Conservation (phyloP, 2,113 vertebrate genomes). For the Sapayoa aenigma region DNA sequence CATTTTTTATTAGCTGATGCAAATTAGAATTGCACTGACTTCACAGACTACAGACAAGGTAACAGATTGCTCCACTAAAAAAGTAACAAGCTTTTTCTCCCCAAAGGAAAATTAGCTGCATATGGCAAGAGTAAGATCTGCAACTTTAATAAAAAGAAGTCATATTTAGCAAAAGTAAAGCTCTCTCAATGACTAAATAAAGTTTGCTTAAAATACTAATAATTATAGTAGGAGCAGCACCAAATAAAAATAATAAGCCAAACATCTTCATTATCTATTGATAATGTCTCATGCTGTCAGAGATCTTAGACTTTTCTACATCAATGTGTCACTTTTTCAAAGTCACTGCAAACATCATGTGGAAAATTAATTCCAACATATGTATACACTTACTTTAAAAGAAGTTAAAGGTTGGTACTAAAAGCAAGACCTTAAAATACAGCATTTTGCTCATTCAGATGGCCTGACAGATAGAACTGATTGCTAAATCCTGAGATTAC, state of each 20-base stretch:
- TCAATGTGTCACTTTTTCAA: not conserved
- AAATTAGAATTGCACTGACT: constrained; percentile 69
- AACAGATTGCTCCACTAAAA: constrained; percentile 70
- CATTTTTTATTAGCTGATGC: constrained; percentile 66
- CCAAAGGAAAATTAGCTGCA: constrained; percentile 69
- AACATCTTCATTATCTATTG: constrained; percentile 39
- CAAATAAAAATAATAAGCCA: not conserved
- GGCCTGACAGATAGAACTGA: not conserved
- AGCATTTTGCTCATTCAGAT: not conserved
- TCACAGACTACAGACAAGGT: constrained; percentile 68
- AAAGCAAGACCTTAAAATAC: not conserved
- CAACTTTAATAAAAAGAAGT: constrained; percentile 59
- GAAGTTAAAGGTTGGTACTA: not conserved
- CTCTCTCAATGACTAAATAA: constrained; percentile 28
- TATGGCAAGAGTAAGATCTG: constrained; percentile 65
- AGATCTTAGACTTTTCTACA: constrained; percentile 21
- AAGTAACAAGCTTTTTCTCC: constrained; percentile 65
- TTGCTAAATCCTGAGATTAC: not conserved
- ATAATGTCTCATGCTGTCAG: not conserved
- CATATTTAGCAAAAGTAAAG: constrained; percentile 43
- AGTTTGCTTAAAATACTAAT: constrained; percentile 49
- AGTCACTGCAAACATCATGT: not conserved
- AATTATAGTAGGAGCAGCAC: constrained; percentile 14
- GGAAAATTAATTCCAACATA: not conserved
- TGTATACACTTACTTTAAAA: not conserved